Conservation (phyloP, 2,113 vertebrate species). For the Perca fluviatilis region DNA sequence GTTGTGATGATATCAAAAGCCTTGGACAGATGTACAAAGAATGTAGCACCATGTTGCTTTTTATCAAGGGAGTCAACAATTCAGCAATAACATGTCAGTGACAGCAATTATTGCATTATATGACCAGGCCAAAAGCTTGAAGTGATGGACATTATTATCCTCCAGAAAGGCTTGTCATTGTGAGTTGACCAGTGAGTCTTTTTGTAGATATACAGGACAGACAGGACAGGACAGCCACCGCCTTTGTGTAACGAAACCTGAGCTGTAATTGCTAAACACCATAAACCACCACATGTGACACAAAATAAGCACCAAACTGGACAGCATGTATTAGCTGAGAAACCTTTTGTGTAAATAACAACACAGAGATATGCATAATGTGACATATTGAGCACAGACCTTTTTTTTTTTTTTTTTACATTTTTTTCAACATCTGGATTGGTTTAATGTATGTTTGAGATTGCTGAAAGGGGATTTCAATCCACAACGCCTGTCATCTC, state of each 20-base stretch:
- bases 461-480: neutral
- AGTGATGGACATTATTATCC: neutral
- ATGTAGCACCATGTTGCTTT: neutral
- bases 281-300: neutral
- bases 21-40: too few species aligned
- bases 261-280: neutral
- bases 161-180: neutral
- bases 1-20: neutral
- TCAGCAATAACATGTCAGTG: neutral
- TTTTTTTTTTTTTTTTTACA: too few species aligned
- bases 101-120: neutral
- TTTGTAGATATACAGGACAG: neutral
- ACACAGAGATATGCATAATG: neutral
- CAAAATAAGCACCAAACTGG: too few species aligned
- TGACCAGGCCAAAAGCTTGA: neutral
- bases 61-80: neutral
- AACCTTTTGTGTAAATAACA: neutral
- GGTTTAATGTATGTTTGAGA: neutral
- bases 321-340: neutral
- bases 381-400: neutral
- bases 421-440: neutral
- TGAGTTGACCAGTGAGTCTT: neutral
- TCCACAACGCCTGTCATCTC: neutral
- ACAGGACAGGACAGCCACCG: too few species aligned
- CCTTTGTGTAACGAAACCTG: too few species aligned